Conservation (phyloP, 2,113 vertebrate species). For the Pygoscelis antarcticus region DNA sequence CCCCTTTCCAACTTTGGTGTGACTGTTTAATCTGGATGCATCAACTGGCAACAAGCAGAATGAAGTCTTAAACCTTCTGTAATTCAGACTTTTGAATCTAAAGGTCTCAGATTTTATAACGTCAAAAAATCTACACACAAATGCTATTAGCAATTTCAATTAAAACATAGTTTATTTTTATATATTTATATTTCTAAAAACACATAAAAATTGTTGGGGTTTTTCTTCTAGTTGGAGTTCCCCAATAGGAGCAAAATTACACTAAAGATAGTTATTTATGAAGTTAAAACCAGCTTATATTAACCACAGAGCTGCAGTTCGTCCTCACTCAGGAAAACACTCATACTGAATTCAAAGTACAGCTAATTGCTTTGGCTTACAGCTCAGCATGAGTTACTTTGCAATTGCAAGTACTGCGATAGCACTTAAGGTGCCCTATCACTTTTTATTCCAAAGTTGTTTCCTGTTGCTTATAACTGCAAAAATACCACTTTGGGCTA, state of each 20-base stretch:
- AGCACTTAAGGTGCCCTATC: neutral
- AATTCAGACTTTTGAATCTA: neutral
- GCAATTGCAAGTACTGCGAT: neutral
- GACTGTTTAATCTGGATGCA: neutral
- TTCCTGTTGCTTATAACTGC: neutral
- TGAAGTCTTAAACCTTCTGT: neutral
- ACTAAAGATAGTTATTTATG: neutral
- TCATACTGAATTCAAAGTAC: neutral
- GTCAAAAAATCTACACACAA: neutral
- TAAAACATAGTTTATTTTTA: neutral
- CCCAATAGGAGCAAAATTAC: neutral
- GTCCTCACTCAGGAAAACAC: neutral
- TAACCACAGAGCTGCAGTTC: neutral
- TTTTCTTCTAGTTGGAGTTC: neutral
- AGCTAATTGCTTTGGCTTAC: neutral
- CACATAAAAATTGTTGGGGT: neutral
- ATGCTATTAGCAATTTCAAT: neutral
- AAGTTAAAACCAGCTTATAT: neutral
- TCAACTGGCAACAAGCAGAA: neutral
- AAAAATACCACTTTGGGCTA: neutral
- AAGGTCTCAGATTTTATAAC: neutral
- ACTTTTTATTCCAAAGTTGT: neutral
- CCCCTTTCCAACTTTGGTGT: neutral
- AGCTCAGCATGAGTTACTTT: neutral
- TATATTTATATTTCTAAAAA: neutral